Conservation (phyloP, 2,113 vertebrate genomes). For the Jacana jacana region DNA sequence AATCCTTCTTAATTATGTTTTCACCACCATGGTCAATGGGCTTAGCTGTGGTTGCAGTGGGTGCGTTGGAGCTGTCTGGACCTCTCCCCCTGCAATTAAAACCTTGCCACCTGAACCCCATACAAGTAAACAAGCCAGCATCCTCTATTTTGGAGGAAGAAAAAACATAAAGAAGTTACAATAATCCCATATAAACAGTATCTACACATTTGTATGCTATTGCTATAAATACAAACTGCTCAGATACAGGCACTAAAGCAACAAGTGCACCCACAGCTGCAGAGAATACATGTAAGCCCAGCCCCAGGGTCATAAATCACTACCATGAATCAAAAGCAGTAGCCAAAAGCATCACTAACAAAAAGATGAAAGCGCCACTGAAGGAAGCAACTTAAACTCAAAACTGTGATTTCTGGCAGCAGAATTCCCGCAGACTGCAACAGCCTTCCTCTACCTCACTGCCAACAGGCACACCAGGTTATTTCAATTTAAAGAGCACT, state of each 20-base stretch:
- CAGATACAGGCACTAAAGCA: not conserved
- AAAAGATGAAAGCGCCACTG: not conserved
- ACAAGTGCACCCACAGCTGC: not conserved
- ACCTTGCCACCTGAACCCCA: not conserved
- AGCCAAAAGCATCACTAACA: not conserved
- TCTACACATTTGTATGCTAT: not conserved
- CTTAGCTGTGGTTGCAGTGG: not conserved
- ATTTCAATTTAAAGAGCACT: not conserved
- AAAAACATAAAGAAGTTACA: not conserved
- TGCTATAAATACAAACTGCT: not conserved
- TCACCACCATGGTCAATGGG: not conserved
- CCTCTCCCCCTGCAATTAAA: not conserved
- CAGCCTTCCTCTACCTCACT: not conserved
- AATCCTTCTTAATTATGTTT: not conserved
- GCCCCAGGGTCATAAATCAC: not conserved
- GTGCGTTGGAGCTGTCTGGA: not conserved
- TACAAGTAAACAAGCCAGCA: not conserved
- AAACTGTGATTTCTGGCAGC: not conserved
- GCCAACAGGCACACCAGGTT: not conserved
- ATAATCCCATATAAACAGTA: not conserved
- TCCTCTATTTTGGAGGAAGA: not conserved
- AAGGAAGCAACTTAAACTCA: not conserved
- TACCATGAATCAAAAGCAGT: not conserved
- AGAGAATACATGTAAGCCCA: not conserved
- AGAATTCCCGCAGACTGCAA: not conserved